phyloP scores from a whole-genome alignment of 2,113 vertebrate species.

The Paedocypris sp. region DNA sequence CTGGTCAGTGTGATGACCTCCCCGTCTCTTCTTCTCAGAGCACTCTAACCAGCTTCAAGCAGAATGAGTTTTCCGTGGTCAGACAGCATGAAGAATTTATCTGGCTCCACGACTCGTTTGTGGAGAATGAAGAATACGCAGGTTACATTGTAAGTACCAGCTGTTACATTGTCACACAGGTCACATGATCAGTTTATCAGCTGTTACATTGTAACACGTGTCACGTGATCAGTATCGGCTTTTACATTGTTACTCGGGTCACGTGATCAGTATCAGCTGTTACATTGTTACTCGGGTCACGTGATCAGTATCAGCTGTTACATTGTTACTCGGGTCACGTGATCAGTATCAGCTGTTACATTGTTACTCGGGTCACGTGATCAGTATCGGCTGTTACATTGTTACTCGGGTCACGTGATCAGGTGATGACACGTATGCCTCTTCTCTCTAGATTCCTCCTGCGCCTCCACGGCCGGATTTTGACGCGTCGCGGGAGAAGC shows the following conservation, averaged over 20 bases:
- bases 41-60: constrained; percentile 95
- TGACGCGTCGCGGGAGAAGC: constrained; percentile 94
- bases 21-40: constrained; percentile 61
- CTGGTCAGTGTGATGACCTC: neutral
- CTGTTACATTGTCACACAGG: too few relatives aligned
- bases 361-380: too few relatives aligned
- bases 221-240: too few relatives aligned
- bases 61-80: constrained; percentile 96
- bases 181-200: too few relatives aligned
- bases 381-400: too few relatives aligned
- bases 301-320: too few relatives aligned
- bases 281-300: too few relatives aligned
- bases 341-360: too few relatives aligned
- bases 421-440: neutral
- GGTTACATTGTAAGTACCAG: constrained; percentile 91
- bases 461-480: constrained; percentile 95
- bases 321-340: too few relatives aligned
- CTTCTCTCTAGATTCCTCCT: constrained; percentile 78
- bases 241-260: too few relatives aligned
- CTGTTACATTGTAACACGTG: too few relatives aligned
- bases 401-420: neutral
- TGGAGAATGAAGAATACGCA: constrained; percentile 96
- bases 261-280: too few relatives aligned
- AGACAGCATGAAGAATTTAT: constrained; percentile 97
- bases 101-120: constrained; percentile 97